phyloP scores from a whole-genome alignment of 1,140 invertebrate genomes.

The Stegodyphus mimosarum region DNA sequence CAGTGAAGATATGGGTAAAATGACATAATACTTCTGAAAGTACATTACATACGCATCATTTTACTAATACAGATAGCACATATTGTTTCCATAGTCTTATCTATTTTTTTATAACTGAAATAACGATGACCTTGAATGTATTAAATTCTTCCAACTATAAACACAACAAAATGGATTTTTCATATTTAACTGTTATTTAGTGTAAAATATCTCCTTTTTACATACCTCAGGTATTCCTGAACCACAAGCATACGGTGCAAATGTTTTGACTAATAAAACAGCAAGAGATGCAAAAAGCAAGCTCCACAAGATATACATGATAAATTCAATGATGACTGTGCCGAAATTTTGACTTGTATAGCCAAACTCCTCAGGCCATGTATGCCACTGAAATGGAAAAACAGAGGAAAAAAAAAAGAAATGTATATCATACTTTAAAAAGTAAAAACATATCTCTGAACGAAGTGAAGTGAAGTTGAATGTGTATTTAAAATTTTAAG shows the following conservation, averaged over 20 bases:
- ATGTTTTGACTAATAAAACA: conserved; percentile 88
- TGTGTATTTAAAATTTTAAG: too few species aligned
- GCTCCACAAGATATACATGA: conserved; percentile 72
- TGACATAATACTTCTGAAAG: too few species aligned
- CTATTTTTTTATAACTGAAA: too few species aligned
- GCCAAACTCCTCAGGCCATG: conserved; percentile 71
- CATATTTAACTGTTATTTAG: neutral
- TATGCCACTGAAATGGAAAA: conserved; percentile 69
- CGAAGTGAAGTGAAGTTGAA: too few species aligned
- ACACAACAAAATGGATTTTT: neutral
- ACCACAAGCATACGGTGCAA: conserved; percentile 99
- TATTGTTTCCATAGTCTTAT: too few species aligned
- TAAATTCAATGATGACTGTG: conserved; percentile 70
- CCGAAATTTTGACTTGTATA: conserved; percentile 65
- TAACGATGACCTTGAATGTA: too few species aligned
- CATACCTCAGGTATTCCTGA: conserved; percentile 97
- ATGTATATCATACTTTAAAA: too few species aligned
- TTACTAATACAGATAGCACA: too few species aligned
- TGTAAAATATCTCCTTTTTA: conserved; percentile 68
- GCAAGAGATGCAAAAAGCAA: conserved; percentile 68
- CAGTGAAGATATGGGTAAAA: too few species aligned
- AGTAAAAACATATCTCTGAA: too few species aligned
- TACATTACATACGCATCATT: too few species aligned
- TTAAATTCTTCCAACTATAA: neutral
- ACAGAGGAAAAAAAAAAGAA: neutral